Evolutionary conservation across 2,888 invertebrate species (phyloP), one percentile per base, ranked within the genome.

Genomic region (Empis livida): DNA sequence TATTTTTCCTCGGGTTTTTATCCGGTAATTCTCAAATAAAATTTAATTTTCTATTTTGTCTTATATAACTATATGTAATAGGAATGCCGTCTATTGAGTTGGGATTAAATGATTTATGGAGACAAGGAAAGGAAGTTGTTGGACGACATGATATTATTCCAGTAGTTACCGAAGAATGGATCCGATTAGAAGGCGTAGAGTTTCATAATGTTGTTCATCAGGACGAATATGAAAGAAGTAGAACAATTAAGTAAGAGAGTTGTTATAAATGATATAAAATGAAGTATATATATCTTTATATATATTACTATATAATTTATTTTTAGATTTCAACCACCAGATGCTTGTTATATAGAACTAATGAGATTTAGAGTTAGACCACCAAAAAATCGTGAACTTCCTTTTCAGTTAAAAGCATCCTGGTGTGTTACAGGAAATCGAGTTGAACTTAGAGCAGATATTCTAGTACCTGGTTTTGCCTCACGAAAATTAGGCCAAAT

Each of bases 81-180:
- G 90, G 94, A 46, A 91, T 92, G 87, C 97, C 97, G 5, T 87
- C 88, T 62, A 83, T 97, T 54, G 99, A 99, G 72, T 73, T 99
- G 57, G 99, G 99, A 5, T 80, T 99, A 48, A 99, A 99, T 70
- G 99, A 99, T 71, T 80, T 93, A 77, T 80, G 91, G 68, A 77
- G 96, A n/a, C 92, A 95, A 70, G 97, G 97, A n/a, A 87, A 86
- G 70, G 99, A 99, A 76, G 95, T 99, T 45, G 99, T 99, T 2
- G 95, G 99, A 0, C 77, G 99, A 5, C 95, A 96, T 70, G 99
- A 99, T 71, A 99, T 99, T 67, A 94, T 99, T 65, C 97, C 99
- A 17, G 92, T 93, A 15, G 89, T 89, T 51, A 99, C 99, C 0
- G 99, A 99, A 71, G 94, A 99, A 71, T 99, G 99, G 99, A 99